These are phyloP conservation scores for Corythornis madagascariensis DNA, from an alignment of 2,113 vertebrate species.

Conservation along the genomic window DNA sequence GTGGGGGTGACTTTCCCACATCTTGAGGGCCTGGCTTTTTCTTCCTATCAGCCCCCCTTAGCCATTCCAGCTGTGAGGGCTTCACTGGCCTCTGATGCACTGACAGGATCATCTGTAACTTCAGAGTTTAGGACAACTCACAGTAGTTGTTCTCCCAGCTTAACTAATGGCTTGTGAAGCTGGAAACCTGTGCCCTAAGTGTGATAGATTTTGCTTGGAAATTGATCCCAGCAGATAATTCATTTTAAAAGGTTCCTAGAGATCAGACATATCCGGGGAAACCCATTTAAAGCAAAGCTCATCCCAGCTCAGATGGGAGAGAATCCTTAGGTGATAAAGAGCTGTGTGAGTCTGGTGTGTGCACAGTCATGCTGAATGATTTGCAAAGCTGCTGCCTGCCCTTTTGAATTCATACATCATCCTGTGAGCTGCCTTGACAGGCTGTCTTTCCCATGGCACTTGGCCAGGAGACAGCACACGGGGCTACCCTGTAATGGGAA, in stretches of 20 bases:
- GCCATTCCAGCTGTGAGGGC: background rate
- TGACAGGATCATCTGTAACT: background rate
- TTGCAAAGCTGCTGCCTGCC: constrained; percentile 34
- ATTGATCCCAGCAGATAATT: constrained; percentile 33
- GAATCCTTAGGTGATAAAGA: background rate
- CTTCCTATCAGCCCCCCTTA: background rate
- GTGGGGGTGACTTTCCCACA: background rate
- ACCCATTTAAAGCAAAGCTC: constrained; percentile 14
- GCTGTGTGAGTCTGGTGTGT: background rate
- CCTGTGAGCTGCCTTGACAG: constrained; percentile 14
- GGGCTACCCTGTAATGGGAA: constrained; percentile 10
- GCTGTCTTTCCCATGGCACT: constrained; percentile 63
- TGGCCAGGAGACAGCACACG: constrained; percentile 24
- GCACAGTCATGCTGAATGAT: constrained; percentile 35
- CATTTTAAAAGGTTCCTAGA: constrained; percentile 37
- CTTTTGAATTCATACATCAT: constrained; percentile 4
- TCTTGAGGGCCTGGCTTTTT: background rate
- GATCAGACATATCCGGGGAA: background rate
- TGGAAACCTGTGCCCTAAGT: background rate
- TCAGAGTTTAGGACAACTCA: background rate
- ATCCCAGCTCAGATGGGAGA: background rate
- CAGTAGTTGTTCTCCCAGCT: constrained; percentile 41
- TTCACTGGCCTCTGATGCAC: background rate
- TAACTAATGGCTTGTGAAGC: constrained; percentile 60
- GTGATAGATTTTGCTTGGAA: constrained; percentile 66